phyloP scores from a whole-genome alignment of 2,888 invertebrate species.

The Carpatolechia fugitivella region DNA sequence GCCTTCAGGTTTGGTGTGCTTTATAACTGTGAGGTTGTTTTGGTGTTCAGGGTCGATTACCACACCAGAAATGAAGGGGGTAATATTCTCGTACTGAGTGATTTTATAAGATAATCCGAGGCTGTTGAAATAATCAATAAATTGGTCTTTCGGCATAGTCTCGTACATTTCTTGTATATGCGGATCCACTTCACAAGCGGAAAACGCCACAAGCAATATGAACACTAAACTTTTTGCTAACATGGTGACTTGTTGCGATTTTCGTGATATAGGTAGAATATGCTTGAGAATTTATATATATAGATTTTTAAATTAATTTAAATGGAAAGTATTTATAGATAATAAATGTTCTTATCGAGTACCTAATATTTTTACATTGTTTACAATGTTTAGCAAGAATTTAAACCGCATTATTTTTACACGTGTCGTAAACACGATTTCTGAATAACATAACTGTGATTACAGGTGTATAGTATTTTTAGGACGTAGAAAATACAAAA shows the following conservation, averaged over 20 bases:
- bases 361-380: too few species aligned
- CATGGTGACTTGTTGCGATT: not conserved
- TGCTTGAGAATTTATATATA: too few species aligned
- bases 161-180: not conserved
- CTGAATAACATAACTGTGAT: too few species aligned
- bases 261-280: too few species aligned
- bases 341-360: too few species aligned
- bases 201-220: not conserved
- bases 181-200: not conserved
- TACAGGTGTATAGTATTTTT: too few species aligned
- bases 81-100: not conserved
- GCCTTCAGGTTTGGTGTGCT: constrained; percentile 26
- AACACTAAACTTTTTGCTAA: not conserved
- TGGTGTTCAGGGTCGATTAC: not conserved
- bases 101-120: not conserved
- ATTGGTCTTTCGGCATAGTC: not conserved
- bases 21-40: not conserved
- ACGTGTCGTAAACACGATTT: too few species aligned
- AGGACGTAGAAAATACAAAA: too few species aligned
- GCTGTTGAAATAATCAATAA: constrained; percentile 4
- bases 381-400: too few species aligned
- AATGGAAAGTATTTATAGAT: too few species aligned
- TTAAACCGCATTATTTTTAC: too few species aligned
- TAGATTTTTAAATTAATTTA: too few species aligned
- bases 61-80: not conserved